Evolutionary conservation across 2,888 invertebrate species (phyloP), one percentile per base, ranked within the genome.

Genomic region (Eupithecia centaureata): DNA sequence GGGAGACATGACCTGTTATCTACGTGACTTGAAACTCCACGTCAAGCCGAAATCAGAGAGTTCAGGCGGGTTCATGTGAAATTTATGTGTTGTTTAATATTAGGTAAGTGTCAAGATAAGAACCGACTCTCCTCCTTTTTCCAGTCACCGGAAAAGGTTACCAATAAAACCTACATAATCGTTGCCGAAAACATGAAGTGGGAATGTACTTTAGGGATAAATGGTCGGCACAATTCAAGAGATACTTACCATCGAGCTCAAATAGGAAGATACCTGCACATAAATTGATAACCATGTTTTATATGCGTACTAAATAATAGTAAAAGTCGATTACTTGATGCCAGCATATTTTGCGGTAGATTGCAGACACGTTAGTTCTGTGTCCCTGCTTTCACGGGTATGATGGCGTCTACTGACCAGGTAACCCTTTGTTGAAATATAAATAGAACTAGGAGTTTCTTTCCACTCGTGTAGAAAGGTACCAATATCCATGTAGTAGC

Each of bases 211-310:
- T 10, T 35, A 35, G 15, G 35, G 42, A 42, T 18, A 8, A 42
- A 42, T n/a, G 18, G 18, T n/a, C 42, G 10, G 18, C 2, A 18
- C 42, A 42, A 18, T 42, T 42, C 18, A 42, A 42, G 7, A 42
- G 7, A 47, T 47, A 47, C 47, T 47, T 47, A 47, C 47, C 47
- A 47, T 47, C 22, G 4, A 18, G 47, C 47, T 18, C 47, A 47
- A 47, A 22, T 12, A 47, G 47, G 47, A 47, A 47, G 47, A 22
- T 47, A 47, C 47, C 47, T 47, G 47, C 47, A 47, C 47, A 47
- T 47, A 47, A 47, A 47, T 47, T 47, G 22, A 47, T 47, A 47
- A 22, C 18, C 18, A 22, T 22, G 18, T 12, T 22, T 10, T 47
- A 22, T 22, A 42, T 42, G 42, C 18, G 42, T 18, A 47, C 47